Conservation (phyloP, 2,888 invertebrate species). For the Chymomyza caudatula region DNA sequence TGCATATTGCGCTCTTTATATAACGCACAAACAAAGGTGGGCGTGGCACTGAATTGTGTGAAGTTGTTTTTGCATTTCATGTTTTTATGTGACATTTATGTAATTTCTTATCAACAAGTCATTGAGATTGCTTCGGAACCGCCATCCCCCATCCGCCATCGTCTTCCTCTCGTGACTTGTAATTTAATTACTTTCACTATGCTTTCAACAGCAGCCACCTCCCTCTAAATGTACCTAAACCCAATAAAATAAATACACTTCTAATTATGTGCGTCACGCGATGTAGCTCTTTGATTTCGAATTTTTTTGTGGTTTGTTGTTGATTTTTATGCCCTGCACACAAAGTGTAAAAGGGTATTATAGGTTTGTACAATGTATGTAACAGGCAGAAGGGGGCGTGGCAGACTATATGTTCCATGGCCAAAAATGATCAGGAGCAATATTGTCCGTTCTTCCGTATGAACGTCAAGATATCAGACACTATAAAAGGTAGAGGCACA, state of each 20-base stretch:
- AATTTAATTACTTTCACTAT: conserved; percentile 59
- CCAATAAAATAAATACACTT: conserved; percentile 35
- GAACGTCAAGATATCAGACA: no score
- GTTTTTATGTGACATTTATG: background rate
- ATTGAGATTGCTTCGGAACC: background rate
- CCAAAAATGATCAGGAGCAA: no score
- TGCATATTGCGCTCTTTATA: background rate
- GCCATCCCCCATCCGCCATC: background rate
- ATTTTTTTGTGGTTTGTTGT: conserved; percentile 19
- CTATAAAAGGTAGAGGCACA: no score
- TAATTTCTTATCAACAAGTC: conserved; percentile 30
- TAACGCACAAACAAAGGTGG: background rate
- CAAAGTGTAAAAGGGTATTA: no score
- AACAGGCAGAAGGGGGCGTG: no score
- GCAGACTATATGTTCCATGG: no score
- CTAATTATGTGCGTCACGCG: conserved; percentile 63
- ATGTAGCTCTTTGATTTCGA: conserved; percentile 38
- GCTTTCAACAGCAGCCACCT: conserved; percentile 30
- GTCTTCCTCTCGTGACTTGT: conserved; percentile 42
- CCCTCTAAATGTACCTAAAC: conserved; percentile 11
- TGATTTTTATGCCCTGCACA: no score
- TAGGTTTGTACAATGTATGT: no score
- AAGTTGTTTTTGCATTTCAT: background rate
- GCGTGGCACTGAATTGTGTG: background rate
- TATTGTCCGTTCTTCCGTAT: no score